Conservation (phyloP, 2,888 invertebrate genomes). For the Mythimna pallens region DNA sequence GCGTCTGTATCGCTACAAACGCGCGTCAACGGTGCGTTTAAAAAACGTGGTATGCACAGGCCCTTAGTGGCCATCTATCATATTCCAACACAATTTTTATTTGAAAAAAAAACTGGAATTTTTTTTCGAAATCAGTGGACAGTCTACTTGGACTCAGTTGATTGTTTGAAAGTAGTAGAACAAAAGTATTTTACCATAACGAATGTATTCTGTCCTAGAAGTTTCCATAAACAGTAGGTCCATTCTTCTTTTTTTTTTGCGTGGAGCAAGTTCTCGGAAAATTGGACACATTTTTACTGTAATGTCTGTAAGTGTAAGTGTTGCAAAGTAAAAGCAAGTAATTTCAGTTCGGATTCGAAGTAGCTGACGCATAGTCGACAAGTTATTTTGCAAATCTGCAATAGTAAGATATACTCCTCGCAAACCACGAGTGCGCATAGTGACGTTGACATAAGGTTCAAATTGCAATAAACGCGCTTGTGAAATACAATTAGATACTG, state of each 20-base stretch:
- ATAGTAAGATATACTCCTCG: constrained; percentile 10
- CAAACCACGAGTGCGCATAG: neutral
- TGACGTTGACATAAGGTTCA: constrained; percentile 4
- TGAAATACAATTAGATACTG: constrained; percentile 1
- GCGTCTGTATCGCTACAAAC: no score
- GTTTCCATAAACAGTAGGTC: neutral
- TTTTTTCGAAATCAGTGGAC: no score
- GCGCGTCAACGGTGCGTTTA: no score
- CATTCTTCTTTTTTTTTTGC: no score
- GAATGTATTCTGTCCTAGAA: neutral
- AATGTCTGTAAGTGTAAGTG: constrained; percentile 29
- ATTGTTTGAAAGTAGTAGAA: neutral
- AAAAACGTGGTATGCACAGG: no score
- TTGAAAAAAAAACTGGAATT: no score
- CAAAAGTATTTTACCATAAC: neutral
- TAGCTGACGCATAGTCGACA: constrained; percentile 5
- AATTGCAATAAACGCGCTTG: constrained; percentile 10
- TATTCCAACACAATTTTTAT: no score
- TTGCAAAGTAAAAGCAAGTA: constrained; percentile 20
- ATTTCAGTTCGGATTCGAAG: constrained; percentile 6
- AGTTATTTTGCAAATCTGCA: constrained; percentile 5
- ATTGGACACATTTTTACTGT: neutral
- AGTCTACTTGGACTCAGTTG: no score
- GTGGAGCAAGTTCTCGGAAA: neutral
- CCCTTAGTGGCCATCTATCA: no score